phyloP scores from a whole-genome alignment of 2,888 invertebrate genomes.

The Operophtera brumata region DNA sequence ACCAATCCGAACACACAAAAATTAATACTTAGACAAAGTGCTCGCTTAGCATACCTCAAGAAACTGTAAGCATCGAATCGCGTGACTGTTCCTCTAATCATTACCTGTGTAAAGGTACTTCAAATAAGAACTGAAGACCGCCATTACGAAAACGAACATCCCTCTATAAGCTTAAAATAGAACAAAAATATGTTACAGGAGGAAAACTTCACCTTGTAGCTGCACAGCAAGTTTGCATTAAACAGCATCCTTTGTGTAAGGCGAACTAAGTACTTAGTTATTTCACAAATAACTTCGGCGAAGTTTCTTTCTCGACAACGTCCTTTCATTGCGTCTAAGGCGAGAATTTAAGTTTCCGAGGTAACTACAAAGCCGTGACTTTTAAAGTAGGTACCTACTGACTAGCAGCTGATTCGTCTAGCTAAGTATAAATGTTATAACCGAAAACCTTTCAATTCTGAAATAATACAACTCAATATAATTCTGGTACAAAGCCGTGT shows the following conservation, averaged over 20 bases:
- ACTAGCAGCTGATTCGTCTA: neutral
- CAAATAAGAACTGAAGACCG: conserved; percentile 39
- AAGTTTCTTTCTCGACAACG: conserved; percentile 43
- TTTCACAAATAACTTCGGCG: conserved; percentile 47
- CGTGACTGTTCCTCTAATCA: conserved; percentile 42
- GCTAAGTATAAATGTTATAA: too few relatives aligned
- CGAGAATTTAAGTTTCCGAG: conserved; percentile 39
- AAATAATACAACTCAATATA: too few relatives aligned
- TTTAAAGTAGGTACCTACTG: conserved; percentile 14
- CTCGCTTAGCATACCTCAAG: conserved; percentile 23
- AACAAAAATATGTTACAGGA: conserved; percentile 15
- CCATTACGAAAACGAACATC: conserved; percentile 33
- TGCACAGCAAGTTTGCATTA: conserved; percentile 41
- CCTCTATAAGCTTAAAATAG: neutral
- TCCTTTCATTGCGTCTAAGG: conserved; percentile 44
- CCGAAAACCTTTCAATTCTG: too few relatives aligned
- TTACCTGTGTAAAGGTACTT: conserved; percentile 37
- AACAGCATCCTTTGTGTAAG: conserved; percentile 49
- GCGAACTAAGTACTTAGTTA: conserved; percentile 34
- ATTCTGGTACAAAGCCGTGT: too few relatives aligned
- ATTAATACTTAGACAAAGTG: conserved; percentile 23
- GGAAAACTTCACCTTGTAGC: conserved; percentile 37
- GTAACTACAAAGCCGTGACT: conserved; percentile 27
- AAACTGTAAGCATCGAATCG: conserved; percentile 46
- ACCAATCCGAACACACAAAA: conserved; percentile 20